Conservation (phyloP, 2,113 vertebrate genomes). For the Mustela lutreola region DNA sequence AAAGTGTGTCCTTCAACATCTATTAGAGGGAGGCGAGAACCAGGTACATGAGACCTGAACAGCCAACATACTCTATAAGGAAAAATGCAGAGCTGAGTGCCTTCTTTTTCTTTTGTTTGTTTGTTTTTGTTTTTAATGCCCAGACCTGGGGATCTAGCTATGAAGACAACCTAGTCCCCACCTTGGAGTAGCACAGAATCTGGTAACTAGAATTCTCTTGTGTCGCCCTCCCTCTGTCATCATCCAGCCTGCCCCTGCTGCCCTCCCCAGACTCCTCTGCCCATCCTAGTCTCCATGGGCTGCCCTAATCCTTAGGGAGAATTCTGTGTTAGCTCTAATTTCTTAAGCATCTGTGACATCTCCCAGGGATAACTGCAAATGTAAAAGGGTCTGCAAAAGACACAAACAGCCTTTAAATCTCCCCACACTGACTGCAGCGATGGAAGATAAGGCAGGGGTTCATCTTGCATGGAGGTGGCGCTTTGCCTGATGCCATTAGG, state of each 20-base stretch:
- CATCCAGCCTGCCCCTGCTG: too few relatives aligned
- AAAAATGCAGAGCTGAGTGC: not conserved
- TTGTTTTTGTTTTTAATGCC: not conserved
- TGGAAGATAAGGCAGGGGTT: not conserved
- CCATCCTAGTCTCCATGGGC: not conserved
- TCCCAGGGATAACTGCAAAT: not conserved
- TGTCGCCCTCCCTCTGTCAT: accelerated
- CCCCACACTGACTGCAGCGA: not conserved
- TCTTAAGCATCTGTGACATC: not conserved
- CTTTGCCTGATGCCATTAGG: not conserved
- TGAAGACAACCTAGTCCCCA: not conserved
- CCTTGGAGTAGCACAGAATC: not conserved
- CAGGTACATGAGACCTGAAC: not conserved
- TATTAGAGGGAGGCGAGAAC: not conserved
- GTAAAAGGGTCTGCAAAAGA: not conserved
- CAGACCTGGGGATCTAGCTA: not conserved
- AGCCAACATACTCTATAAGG: not conserved
- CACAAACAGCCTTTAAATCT: not conserved
- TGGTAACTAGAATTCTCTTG: not conserved
- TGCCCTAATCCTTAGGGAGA: not conserved
- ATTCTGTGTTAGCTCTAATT: not conserved
- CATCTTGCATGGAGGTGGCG: not conserved
- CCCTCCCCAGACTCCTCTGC: not conserved
- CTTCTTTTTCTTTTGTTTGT: not conserved
- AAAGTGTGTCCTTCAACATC: not conserved